Evolutionary conservation across 2,113 vertebrate species (phyloP).

Genomic region (Triplophysa tibetana): DNA sequence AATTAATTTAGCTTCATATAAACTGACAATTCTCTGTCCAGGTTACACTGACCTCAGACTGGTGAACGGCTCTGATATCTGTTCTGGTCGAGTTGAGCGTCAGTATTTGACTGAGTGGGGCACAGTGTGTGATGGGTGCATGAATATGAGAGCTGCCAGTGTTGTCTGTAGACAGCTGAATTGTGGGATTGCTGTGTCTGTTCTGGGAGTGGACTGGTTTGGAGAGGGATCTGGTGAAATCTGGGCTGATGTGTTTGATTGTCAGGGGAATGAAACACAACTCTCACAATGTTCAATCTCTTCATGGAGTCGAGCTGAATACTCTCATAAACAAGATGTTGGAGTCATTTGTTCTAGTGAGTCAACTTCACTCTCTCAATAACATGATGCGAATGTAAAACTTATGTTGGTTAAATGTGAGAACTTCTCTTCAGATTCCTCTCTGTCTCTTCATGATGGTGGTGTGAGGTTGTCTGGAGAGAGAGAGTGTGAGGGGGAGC

Average conservation of each 20-base stretch:
- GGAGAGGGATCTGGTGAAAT: neutral
- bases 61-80: neutral
- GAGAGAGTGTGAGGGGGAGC: slow-evolving; percentile 45
- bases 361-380: neutral
- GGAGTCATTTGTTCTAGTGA: slow-evolving; percentile 48
- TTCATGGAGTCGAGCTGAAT: neutral
- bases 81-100: slow-evolving; percentile 26
- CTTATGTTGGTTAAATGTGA: no score
- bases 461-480: slow-evolving; percentile 45
- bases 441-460: slow-evolving; percentile 37
- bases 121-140: neutral
- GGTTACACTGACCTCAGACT: slow-evolving; percentile 14
- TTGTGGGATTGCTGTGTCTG: slow-evolving; percentile 1
- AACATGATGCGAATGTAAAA: no score
- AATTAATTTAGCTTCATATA: no score
- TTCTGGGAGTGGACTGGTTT: neutral
- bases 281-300: neutral
- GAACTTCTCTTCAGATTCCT: slow-evolving; percentile 30
- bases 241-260: slow-evolving; percentile 1
- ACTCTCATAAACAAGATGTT: slow-evolving; percentile 40
- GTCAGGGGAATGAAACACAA: neutral
- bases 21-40: neutral
- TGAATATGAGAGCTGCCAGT: neutral
- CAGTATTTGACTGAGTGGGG: no score
- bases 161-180: neutral